These are phyloP conservation scores for Tanypteryx hageni DNA, from an alignment of 2,888 invertebrate genomes.

Conservation along the genomic window DNA sequence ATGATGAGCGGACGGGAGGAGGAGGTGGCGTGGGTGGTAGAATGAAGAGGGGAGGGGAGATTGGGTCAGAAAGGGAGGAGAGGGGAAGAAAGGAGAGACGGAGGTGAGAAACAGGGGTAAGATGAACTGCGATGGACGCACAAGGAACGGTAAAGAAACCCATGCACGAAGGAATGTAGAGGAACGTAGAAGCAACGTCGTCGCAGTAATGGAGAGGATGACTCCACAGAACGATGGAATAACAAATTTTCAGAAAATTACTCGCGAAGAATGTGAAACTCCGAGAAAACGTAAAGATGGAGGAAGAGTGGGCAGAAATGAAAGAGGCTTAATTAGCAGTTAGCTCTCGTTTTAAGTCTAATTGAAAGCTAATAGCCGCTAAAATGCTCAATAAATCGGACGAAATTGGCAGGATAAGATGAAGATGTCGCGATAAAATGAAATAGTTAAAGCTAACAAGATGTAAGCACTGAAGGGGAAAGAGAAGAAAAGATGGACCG, in stretches of 20 bases:
- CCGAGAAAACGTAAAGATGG: too few relatives aligned
- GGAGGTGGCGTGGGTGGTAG: background rate
- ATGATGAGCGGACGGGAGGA: background rate
- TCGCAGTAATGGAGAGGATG: background rate
- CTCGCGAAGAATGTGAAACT: background rate
- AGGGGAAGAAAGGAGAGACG: background rate
- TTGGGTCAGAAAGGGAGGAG: background rate
- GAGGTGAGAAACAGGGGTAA: conserved; percentile 32
- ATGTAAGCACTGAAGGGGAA: too few relatives aligned
- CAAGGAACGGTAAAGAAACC: background rate
- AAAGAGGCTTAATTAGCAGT: too few relatives aligned
- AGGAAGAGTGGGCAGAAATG: too few relatives aligned
- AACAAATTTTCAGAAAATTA: background rate
- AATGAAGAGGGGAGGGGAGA: background rate
- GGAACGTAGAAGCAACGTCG: too few relatives aligned
- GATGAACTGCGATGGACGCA: background rate
- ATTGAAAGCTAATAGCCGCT: too few relatives aligned
- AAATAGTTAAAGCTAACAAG: too few relatives aligned
- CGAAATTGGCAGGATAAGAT: too few relatives aligned
- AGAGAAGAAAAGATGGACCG: too few relatives aligned
- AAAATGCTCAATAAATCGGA: too few relatives aligned
- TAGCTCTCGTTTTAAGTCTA: too few relatives aligned
- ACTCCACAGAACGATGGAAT: background rate
- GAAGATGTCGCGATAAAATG: too few relatives aligned
- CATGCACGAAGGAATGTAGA: background rate